Percentiles rank a stretch among this genome's conserved stretches.
Evolutionary conservation across 2,797 vertebrate genomes (phyloP).

Genomic region (Sebastes flavidus): DNA sequence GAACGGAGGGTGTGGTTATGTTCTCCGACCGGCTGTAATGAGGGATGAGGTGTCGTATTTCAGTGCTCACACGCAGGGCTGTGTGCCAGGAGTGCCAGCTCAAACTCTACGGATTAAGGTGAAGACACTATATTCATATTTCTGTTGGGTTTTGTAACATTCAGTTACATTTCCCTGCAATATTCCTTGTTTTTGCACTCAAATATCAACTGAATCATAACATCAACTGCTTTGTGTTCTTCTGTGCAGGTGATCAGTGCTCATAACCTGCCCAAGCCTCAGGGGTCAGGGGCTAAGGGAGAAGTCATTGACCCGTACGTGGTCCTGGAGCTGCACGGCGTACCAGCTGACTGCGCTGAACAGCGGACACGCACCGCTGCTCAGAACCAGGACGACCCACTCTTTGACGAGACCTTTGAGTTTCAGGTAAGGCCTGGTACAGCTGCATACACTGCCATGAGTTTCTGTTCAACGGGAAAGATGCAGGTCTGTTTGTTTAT

Average conservation of each 20-base stretch:
- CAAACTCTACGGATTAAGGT: conserved; percentile 93
- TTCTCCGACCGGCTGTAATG: conserved; percentile 94
- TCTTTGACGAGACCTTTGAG: conserved; percentile 98
- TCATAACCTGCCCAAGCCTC: conserved; percentile 97
- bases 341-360: conserved; percentile 94
- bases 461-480: neutral
- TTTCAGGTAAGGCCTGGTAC: conserved; percentile 83
- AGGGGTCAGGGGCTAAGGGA: conserved; percentile 95
- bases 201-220: neutral
- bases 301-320: conserved; percentile 98
- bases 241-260: conserved; percentile 89
- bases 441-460: too few species aligned
- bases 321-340: conserved; percentile 95
- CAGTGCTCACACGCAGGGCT: conserved; percentile 95
- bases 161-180: too few species aligned
- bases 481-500: neutral
- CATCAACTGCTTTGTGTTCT: neutral
- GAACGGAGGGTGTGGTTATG: conserved; percentile 94
- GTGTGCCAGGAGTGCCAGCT: conserved; percentile 94
- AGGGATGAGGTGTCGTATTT: conserved; percentile 96
- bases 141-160: neutral
- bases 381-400: conserved; percentile 95
- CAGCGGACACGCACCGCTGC: conserved; percentile 96
- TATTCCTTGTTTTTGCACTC: neutral
- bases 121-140: neutral